Conservation (phyloP, 2,888 invertebrate species). For the Pollenia angustigena region DNA sequence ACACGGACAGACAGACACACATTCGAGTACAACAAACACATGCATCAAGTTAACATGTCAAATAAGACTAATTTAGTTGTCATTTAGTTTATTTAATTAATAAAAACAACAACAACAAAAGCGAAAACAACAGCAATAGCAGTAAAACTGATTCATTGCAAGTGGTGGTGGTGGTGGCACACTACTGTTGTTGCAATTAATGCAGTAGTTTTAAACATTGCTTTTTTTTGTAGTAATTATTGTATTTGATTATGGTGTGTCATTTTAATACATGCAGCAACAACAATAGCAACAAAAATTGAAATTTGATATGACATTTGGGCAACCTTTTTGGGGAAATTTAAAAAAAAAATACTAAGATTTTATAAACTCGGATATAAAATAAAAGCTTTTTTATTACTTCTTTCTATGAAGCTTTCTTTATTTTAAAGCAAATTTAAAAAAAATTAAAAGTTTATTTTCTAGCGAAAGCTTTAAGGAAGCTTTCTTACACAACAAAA, state of each 20-base stretch:
- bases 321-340: conserved; percentile 14
- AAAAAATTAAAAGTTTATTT: no score
- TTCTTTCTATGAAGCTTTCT: no score
- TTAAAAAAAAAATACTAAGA: no score
- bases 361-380: background rate
- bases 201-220: conserved; percentile 66
- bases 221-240: conserved; percentile 39
- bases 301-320: conserved; percentile 52
- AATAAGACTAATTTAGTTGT: conserved; percentile 78
- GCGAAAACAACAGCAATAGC: background rate
- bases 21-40: conserved; percentile 22
- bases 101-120: conserved; percentile 59
- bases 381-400: no score
- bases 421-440: no score
- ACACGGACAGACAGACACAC: conserved; percentile 11
- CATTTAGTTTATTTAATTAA: conserved; percentile 75
- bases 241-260: conserved; percentile 53
- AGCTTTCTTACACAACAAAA: no score
- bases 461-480: no score
- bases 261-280: conserved; percentile 26
- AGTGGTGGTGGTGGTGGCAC: conserved; percentile 58
- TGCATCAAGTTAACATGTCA: conserved; percentile 76
- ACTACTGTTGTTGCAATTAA: conserved; percentile 71
- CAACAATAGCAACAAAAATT: conserved; percentile 22
- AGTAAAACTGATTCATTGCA: conserved; percentile 25